A percentile compares a stretch with the other conserved stretches of the same genome.
Evolutionary conservation across 2,888 invertebrate genomes (phyloP).

Genomic region (Drosophila austrosaltans): DNA sequence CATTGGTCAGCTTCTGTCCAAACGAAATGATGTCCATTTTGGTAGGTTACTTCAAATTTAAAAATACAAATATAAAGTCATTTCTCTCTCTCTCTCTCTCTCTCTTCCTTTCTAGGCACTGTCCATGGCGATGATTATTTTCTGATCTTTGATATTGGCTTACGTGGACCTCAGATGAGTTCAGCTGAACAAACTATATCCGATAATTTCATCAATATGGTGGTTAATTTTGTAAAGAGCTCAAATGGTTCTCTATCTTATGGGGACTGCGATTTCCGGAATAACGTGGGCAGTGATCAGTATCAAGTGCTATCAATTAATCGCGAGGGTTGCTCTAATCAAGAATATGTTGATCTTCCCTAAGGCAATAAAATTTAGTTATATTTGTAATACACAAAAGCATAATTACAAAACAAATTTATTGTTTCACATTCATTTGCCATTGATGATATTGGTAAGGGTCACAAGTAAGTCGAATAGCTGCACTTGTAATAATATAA

Average conservation of each 20-base stretch:
- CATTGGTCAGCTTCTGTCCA: constrained; percentile 85
- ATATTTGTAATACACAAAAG: too few species aligned
- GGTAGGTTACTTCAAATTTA: constrained; percentile 83
- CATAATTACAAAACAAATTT: background rate
- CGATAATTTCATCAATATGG: constrained; percentile 68
- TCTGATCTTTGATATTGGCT: constrained; percentile 57
- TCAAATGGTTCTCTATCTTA: constrained; percentile 43
- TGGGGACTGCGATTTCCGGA: constrained; percentile 61
- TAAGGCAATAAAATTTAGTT: constrained; percentile 9
- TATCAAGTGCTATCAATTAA: constrained; percentile 59
- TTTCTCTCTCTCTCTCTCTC: background rate
- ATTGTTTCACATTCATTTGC: background rate
- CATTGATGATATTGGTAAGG: background rate
- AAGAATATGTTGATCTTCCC: constrained; percentile 38
- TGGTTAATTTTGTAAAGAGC: constrained; percentile 61
- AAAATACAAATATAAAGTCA: background rate
- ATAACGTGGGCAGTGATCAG: constrained; percentile 51
- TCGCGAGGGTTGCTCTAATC: constrained; percentile 49
- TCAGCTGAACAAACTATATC: constrained; percentile 57
- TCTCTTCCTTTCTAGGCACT: constrained; percentile 55
- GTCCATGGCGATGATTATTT: constrained; percentile 75
- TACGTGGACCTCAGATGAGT: constrained; percentile 24
- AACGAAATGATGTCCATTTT: constrained; percentile 83
- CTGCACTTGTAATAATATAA: too few species aligned
- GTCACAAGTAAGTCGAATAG: too few species aligned